Evolutionary conservation across 2,113 vertebrate species (phyloP), one percentile per base, ranked within the genome.

Genomic region (Cyprinodon variegatus): DNA sequence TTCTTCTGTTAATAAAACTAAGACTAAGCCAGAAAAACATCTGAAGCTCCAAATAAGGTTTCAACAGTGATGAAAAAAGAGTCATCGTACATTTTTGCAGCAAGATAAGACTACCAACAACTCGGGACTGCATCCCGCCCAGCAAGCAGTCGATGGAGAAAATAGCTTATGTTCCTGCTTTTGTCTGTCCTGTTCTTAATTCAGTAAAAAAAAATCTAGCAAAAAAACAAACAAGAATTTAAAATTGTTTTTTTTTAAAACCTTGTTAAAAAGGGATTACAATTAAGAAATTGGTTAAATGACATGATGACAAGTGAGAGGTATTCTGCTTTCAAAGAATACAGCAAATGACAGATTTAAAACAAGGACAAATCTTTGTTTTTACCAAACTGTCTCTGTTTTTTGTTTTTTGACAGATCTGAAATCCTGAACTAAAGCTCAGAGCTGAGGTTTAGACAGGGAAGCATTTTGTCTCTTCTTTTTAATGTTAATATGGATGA

Each of bases 61-160:
- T 53, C 48, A 29, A 29, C 48, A 53, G 48, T 7, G 6, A 17
- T 53, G 48, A 17, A 53, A 20, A 6, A 53, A 17, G 17, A 53
- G 17, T 15, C 15, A 20, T 53, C 15, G 5, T 15, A 53, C 48
- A 14, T 53, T 20, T 53, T 53, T 20, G 20, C 48, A 61, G 57
- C 50, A 59, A 83, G 66, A 41, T 70, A 81, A 57, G 29, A 37
- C 14, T 60, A 78, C 63, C 78, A 68, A 57, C 83, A 71, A 76
- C 70, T 4, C 43, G 77, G 39, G 38, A 82, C 46, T 41, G 10
- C 53, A 37, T 74, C 84, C 77, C 68, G 67, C 72, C 8, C 70
- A 67, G 79, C 36, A 0, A 76, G 59, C 48, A 20, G 48, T 8
- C 15, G 8, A 15, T 20, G 48, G 48, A 53, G 48, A 53, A 53